Evolutionary conservation across 2,797 vertebrate species (phyloP).

Genomic region (Moxostoma hubbsi): DNA sequence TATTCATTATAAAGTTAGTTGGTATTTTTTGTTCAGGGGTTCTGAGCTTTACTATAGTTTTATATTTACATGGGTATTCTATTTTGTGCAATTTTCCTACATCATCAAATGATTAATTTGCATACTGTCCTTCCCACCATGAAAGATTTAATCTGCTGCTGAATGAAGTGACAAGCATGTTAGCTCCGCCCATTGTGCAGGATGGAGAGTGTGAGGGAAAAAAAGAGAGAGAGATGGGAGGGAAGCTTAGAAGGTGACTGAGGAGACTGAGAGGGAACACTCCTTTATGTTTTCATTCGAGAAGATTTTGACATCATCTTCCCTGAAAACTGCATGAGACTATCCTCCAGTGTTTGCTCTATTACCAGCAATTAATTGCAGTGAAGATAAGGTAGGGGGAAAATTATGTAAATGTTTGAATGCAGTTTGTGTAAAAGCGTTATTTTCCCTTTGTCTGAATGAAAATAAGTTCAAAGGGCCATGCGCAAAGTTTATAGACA

Average conservation of each 20-base stretch:
- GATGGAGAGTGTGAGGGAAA: conserved; percentile 59
- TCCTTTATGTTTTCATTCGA: conserved; percentile 12
- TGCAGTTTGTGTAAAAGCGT: background rate
- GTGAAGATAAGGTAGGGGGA: conserved; percentile 34
- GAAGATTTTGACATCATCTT: conserved; percentile 13
- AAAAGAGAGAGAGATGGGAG: conserved; percentile 7
- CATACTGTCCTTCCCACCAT: conserved; percentile 10
- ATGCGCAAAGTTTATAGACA: background rate
- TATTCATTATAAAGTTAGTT: too few species aligned
- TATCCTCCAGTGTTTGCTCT: background rate
- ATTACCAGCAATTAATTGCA: background rate
- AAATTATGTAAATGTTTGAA: background rate
- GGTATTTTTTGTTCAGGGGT: too few species aligned
- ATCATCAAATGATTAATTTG: conserved; percentile 1
- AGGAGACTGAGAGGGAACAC: background rate
- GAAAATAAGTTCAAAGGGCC: conserved; percentile 2
- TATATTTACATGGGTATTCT: background rate
- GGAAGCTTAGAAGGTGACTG: conserved; percentile 23
- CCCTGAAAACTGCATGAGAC: background rate
- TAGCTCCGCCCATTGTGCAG: conserved; percentile 64
- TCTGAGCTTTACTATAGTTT: background rate
- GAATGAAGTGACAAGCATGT: conserved; percentile 75
- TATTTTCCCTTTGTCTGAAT: background rate
- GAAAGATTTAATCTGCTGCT: conserved; percentile 49
- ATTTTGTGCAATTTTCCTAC: background rate